Conservation (phyloP, 2,797 vertebrate species). For the Iguana delicatissima region DNA sequence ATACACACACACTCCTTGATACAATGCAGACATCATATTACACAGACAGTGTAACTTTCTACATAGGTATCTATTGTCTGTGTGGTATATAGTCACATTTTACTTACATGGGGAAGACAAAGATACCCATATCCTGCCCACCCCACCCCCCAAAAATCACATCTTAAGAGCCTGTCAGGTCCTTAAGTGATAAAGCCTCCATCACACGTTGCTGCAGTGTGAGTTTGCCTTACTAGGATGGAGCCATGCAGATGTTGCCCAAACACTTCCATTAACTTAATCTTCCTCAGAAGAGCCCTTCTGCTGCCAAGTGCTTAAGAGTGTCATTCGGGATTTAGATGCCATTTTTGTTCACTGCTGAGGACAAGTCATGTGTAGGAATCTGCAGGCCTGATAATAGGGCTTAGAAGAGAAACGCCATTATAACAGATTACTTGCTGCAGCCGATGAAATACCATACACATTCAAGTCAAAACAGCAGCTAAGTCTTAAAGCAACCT, state of each 20-base stretch:
- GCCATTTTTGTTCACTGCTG: slow-evolving; percentile 75
- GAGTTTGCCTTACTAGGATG: slow-evolving; percentile 73
- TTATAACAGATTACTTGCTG: slow-evolving; percentile 70
- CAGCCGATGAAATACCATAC: slow-evolving; percentile 52
- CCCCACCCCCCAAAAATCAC: neutral
- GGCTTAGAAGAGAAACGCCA: slow-evolving; percentile 68
- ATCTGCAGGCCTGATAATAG: slow-evolving; percentile 72
- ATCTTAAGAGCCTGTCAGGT: slow-evolving; percentile 64
- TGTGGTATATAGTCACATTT: too few relatives aligned
- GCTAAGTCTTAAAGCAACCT: slow-evolving; percentile 50
- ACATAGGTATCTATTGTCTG: neutral
- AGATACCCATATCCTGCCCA: neutral
- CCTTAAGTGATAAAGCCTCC: slow-evolving; percentile 79
- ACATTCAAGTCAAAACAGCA: slow-evolving; percentile 52
- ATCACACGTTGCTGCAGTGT: slow-evolving; percentile 75
- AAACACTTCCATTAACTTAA: slow-evolving; percentile 79
- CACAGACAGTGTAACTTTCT: neutral
- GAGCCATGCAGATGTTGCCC: slow-evolving; percentile 77
- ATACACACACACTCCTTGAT: neutral
- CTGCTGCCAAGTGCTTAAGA: slow-evolving; percentile 78
- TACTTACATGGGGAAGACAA: neutral
- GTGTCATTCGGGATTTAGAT: slow-evolving; percentile 77
- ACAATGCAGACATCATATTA: neutral
- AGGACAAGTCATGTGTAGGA: slow-evolving; percentile 76
- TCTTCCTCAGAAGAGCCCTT: slow-evolving; percentile 79